Evolutionary conservation across 2,113 vertebrate genomes (phyloP).

Genomic region (Psophia crepitans): DNA sequence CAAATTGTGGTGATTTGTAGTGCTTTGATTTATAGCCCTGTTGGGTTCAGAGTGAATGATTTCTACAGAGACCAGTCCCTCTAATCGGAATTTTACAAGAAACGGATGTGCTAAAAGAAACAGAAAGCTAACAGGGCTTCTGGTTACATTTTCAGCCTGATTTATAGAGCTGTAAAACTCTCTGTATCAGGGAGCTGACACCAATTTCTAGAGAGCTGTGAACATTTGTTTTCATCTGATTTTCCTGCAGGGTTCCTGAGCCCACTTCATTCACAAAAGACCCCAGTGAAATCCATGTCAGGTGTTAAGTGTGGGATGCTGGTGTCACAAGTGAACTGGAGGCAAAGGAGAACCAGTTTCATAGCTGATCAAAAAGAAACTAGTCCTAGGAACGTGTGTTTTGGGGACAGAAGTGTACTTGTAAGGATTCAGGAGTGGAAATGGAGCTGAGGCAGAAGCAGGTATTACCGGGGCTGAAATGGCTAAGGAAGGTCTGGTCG

Average conservation of each 20-base stretch:
- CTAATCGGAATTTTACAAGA: slow-evolving; percentile 72
- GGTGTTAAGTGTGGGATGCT: not conserved
- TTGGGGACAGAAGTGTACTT: not conserved
- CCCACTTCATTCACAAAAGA: not conserved
- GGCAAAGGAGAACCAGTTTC: not conserved
- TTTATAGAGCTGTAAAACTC: slow-evolving; percentile 71
- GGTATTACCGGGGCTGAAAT: not conserved
- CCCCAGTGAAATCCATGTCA: not conserved
- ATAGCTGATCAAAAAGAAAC: not conserved
- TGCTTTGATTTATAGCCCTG: slow-evolving; percentile 57
- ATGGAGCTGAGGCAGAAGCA: not conserved
- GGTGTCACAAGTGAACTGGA: not conserved
- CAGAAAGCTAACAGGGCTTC: slow-evolving; percentile 65
- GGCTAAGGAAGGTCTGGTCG: not conserved
- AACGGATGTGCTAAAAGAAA: slow-evolving; percentile 73
- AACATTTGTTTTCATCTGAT: slow-evolving; percentile 60
- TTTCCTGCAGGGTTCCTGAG: slow-evolving; percentile 31
- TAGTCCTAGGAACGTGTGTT: not conserved
- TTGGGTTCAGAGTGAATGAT: slow-evolving; percentile 61
- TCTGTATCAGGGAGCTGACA: slow-evolving; percentile 65
- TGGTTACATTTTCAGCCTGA: slow-evolving; percentile 70
- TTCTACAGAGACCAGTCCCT: slow-evolving; percentile 64
- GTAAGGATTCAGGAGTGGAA: not conserved
- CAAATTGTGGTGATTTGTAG: slow-evolving; percentile 57
- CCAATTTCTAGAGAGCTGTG: slow-evolving; percentile 63